phyloP scores from a whole-genome alignment of 2,113 vertebrate genomes.

The Dicerorhinus sumatrensis region DNA sequence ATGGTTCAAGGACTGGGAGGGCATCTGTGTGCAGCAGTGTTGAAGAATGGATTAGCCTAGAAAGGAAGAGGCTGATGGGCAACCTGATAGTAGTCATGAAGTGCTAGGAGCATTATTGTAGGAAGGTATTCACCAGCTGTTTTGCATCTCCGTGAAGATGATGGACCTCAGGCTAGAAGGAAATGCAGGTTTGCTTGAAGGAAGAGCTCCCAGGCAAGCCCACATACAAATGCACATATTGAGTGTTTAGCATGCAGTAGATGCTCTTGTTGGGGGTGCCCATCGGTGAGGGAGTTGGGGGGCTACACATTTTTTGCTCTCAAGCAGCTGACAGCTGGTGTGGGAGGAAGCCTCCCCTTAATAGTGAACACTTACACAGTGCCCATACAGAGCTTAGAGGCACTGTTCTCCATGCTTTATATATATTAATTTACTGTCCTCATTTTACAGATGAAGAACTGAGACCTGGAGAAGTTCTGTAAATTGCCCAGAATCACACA shows the following conservation, averaged over 20 bases:
- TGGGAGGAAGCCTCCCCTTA: not conserved
- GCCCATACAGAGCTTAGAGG: fast-evolving
- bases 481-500: not conserved
- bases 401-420: not conserved
- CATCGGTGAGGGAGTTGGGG: not conserved
- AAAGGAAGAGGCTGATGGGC: not conserved
- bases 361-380: not conserved
- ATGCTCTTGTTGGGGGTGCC: not conserved
- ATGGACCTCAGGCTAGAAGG: not conserved
- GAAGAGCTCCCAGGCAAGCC: not conserved
- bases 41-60: not conserved
- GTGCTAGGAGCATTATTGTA: not conserved
- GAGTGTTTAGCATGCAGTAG: not conserved
- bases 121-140: not conserved
- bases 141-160: not conserved
- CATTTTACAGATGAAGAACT: not conserved
- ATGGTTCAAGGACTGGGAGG: not conserved
- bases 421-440: not conserved
- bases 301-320: not conserved
- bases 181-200: not conserved
- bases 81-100: not conserved
- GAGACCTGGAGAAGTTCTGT: not conserved
- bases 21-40: not conserved
- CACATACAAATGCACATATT: not conserved
- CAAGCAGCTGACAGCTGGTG: not conserved